phyloP scores from a whole-genome alignment of 2,797 vertebrate species.

The Sebastolobus alascanus region DNA sequence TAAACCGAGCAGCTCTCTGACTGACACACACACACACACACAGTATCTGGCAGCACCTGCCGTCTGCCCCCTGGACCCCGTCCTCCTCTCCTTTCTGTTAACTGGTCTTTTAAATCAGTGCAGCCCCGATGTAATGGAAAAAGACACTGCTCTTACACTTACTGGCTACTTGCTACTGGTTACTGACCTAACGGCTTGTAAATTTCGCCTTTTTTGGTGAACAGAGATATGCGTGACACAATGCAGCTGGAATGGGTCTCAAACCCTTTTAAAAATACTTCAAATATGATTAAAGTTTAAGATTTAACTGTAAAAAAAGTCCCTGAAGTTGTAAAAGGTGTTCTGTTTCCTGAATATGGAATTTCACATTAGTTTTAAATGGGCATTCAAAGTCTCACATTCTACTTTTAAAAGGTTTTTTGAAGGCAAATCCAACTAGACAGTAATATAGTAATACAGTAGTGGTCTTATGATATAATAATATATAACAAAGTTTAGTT shows the following conservation, averaged over 20 bases:
- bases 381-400: slow-evolving; percentile 14
- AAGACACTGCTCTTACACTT: slow-evolving; percentile 33
- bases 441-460: background rate
- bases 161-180: slow-evolving; percentile 54
- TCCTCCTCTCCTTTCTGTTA: slow-evolving; percentile 48
- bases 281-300: slow-evolving; percentile 22
- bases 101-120: slow-evolving; percentile 62
- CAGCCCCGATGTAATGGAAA: slow-evolving; percentile 50
- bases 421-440: background rate
- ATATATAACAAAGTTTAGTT: slow-evolving; percentile 7
- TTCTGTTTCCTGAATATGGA: slow-evolving; percentile 33
- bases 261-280: slow-evolving; percentile 20
- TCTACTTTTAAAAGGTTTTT: slow-evolving; percentile 2
- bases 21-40: slow-evolving; percentile 16
- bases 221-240: slow-evolving; percentile 23
- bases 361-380: slow-evolving; percentile 40
- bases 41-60: slow-evolving; percentile 52
- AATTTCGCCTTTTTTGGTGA: slow-evolving; percentile 37
- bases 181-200: slow-evolving; percentile 59
- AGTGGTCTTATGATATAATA: slow-evolving; percentile 7
- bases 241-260: slow-evolving; percentile 32
- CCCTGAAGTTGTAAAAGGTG: slow-evolving; percentile 37
- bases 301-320: slow-evolving; percentile 22
- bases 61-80: slow-evolving; percentile 48
- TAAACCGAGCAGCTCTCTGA: slow-evolving; percentile 2